Evolutionary conservation across 2,888 invertebrate species (phyloP), one percentile per base, ranked within the genome.

Genomic region (Gymnosoma rotundatum): DNA sequence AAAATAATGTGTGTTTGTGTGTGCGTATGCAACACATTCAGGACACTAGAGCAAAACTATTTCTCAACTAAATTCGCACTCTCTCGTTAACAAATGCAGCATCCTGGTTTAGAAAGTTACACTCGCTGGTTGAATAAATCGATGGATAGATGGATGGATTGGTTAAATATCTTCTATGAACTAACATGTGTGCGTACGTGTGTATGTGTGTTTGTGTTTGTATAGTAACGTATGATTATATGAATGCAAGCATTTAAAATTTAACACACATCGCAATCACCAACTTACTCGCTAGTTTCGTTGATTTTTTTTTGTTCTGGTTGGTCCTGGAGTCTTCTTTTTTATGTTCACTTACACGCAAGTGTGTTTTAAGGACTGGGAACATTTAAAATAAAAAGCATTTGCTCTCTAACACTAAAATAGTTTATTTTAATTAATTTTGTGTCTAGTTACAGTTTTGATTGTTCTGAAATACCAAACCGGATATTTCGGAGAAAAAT

Each of bases 261-360:
- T 79, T 72, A 56, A 73, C 54, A 67, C 83, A 80, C 83, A 79
- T 69, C 61, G 66, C 66, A 67, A 70, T 72, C 75, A 76, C 50
- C 72, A 73, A 67, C 63, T 61, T 61, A 63, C 67, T 76, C 54
- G 42, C 75, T 61, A 50, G 74, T 61, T 74, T 63, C 50, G 63
- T 83, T 70, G 64, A 10, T 56, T 66, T 21, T 36, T 64, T 16
- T 38, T 2, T 12, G 48, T 38, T 66, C 58, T 56, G 3, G 75
- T 58, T 48, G 56, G 48, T 36, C 7, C 32, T 32, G 32, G 58
- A 76, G 14, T 8, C 25, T 67, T 50, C 58, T 76, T 67, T 56
- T 48, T 36, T 16, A 36, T n/a, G 21, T 18, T 60, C 58, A 36
- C n/a, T 45, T 50, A n/a, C 18, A 25, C 25, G 7, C 10, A 16